phyloP scores from a whole-genome alignment of 2,797 vertebrate species.

The Muscicapa striata region DNA sequence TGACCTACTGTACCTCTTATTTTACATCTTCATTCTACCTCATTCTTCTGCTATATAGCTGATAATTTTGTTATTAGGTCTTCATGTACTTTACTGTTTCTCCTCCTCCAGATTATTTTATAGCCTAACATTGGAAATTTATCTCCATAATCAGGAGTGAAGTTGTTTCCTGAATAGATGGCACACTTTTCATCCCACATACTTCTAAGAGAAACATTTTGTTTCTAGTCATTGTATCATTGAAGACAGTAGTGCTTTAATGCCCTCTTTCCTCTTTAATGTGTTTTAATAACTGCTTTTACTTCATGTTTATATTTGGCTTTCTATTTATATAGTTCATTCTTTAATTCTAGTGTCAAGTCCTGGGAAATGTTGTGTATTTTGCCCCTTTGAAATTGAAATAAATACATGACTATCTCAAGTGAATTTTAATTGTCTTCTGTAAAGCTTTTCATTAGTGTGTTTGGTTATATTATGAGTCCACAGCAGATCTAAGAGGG shows the following conservation, averaged over 20 bases:
- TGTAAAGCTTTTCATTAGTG: background rate
- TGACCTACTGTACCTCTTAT: background rate
- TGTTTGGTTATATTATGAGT: background rate
- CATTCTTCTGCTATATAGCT: background rate
- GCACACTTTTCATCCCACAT: background rate
- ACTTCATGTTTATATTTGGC: background rate
- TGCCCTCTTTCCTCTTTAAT: background rate
- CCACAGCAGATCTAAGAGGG: background rate
- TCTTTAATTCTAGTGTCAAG: background rate
- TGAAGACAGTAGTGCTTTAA: background rate
- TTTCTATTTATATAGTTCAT: background rate
- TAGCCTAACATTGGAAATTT: background rate
- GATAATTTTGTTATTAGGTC: background rate
- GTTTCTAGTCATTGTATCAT: background rate
- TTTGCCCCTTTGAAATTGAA: background rate
- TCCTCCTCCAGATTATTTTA: background rate
- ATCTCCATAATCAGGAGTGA: background rate
- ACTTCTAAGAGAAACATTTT: background rate
- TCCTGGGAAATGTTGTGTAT: background rate
- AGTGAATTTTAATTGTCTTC: background rate
- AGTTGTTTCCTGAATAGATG: background rate
- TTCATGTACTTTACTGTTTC: background rate
- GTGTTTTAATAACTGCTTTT: background rate
- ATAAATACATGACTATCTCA: background rate
- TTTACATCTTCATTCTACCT: background rate